These are phyloP conservation scores for Macropis europaea DNA, from an alignment of 2,888 invertebrate species.

Conservation along the genomic window DNA sequence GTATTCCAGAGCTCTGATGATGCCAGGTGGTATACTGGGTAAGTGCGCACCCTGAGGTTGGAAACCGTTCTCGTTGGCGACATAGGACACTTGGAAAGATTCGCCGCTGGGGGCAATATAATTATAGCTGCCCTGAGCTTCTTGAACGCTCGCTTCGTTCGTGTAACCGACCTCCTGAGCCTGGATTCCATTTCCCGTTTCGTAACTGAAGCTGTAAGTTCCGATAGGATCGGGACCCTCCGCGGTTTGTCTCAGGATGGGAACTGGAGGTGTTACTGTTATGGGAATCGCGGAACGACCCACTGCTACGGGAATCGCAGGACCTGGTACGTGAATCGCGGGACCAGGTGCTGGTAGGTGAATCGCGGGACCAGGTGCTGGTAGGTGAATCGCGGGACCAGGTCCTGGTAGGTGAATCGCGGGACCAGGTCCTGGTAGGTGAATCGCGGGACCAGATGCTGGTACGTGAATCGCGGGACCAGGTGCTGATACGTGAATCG, in stretches of 20 bases:
- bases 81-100: conserved; percentile 82
- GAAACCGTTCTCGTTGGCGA: conserved; percentile 87
- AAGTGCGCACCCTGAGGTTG: conserved; percentile 82
- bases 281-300: conserved; percentile 59
- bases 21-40: conserved; percentile 77
- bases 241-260: conserved; percentile 71
- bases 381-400: conserved; percentile 58
- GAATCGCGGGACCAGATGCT: conserved; percentile 58
- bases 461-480: conserved; percentile 60
- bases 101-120: conserved; percentile 84
- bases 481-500: conserved; percentile 55
- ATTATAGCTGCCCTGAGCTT: conserved; percentile 80
- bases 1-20: conserved; percentile 77
- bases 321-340: conserved; percentile 49
- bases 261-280: conserved; percentile 65
- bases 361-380: conserved; percentile 59
- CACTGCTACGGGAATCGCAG: conserved; percentile 57
- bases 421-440: too few relatives aligned
- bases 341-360: conserved; percentile 59
- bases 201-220: conserved; percentile 77
- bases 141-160: conserved; percentile 81
- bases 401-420: conserved; percentile 60
- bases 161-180: conserved; percentile 80
- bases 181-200: conserved; percentile 80
- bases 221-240: conserved; percentile 77